These are phyloP conservation scores for Eurystomus gularis DNA, from an alignment of 2,113 vertebrate genomes.

Conservation along the genomic window DNA sequence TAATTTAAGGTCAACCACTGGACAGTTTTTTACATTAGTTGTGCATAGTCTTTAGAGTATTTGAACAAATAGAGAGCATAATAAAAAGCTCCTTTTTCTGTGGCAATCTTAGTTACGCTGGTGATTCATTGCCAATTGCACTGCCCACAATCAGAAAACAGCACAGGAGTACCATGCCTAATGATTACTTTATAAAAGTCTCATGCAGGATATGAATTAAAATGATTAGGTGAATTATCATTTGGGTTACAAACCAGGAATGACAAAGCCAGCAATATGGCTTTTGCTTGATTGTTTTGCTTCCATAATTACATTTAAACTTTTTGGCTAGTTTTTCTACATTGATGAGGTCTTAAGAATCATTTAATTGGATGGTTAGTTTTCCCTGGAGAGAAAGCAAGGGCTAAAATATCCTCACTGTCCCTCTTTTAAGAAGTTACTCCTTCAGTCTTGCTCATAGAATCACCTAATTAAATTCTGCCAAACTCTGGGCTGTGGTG, in stretches of 20 bases:
- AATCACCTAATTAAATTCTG: neutral
- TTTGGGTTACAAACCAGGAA: neutral
- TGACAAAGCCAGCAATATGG: neutral
- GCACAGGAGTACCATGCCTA: neutral
- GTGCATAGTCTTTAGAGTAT: neutral
- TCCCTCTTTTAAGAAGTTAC: neutral
- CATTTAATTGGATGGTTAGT: neutral
- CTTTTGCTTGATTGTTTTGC: neutral
- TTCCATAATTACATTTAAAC: neutral
- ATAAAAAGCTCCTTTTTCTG: neutral
- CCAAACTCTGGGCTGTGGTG: neutral
- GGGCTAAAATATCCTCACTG: neutral
- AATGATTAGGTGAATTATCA: neutral
- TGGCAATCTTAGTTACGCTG: neutral
- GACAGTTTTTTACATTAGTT: neutral
- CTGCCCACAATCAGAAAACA: neutral
- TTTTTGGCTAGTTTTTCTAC: neutral
- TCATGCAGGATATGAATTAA: neutral
- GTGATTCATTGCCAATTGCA: neutral
- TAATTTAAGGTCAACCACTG: neutral
- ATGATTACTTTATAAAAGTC: neutral
- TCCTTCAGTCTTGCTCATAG: neutral
- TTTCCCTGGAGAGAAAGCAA: neutral
- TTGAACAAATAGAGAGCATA: neutral
- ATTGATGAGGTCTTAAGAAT: neutral